Conservation (phyloP, 2,888 invertebrate species). For the Protonemura montana region DNA sequence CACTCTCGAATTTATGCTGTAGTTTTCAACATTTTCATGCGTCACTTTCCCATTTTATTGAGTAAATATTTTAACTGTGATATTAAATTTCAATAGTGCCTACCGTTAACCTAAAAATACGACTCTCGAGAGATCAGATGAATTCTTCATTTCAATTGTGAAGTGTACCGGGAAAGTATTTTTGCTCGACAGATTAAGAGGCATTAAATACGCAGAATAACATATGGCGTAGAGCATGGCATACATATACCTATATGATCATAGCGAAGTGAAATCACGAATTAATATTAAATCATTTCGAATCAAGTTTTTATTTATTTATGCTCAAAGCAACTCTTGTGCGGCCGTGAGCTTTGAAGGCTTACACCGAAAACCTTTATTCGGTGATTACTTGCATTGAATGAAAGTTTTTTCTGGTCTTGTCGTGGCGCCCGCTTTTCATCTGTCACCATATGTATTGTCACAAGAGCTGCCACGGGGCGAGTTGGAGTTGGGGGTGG, state of each 20-base stretch:
- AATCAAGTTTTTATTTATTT: not conserved
- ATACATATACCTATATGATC: not conserved
- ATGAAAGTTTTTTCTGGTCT: not conserved
- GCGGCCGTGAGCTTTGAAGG: not conserved
- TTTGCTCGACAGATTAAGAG: not conserved
- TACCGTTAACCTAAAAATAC: not conserved
- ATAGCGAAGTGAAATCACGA: not conserved
- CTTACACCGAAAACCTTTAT: constrained; percentile 32
- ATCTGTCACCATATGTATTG: constrained; percentile 12
- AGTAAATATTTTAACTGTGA: constrained; percentile 2
- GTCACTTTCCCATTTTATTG: not conserved
- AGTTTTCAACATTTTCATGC: not conserved
- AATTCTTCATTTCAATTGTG: not conserved
- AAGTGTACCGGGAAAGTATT: not conserved
- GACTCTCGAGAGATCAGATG: not conserved
- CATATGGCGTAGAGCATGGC: too few species aligned
- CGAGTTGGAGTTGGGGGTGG: not conserved
- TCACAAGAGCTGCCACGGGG: not conserved
- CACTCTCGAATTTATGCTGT: too few species aligned
- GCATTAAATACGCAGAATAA: not conserved
- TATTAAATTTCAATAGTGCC: not conserved
- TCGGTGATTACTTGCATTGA: constrained; percentile 20
- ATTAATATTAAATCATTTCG: not conserved
- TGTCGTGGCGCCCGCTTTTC: not conserved
- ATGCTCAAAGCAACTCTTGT: not conserved